Percentiles rank a stretch among this genome's conserved stretches.
phyloP scores from a whole-genome alignment of 2,113 vertebrate genomes.

The Fulica atra region DNA sequence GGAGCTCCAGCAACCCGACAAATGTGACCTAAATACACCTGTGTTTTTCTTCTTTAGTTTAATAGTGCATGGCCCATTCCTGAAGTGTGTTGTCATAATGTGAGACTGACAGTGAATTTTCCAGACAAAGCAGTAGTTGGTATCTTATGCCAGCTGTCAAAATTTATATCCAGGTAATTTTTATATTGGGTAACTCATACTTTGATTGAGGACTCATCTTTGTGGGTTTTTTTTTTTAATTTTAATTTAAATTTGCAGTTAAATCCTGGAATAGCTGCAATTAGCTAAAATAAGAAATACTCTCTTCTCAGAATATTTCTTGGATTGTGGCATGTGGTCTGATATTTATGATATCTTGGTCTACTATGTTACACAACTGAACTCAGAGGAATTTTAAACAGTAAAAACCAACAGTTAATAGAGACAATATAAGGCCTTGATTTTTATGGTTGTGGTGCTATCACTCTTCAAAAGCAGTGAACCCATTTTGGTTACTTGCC shows the following conservation, averaged over 20 bases:
- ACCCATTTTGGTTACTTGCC: not conserved
- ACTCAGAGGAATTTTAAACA: not conserved
- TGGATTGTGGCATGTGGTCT: not conserved
- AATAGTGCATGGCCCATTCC: not conserved
- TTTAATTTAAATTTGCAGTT: not conserved
- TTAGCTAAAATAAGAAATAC: not conserved
- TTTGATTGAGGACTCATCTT: not conserved
- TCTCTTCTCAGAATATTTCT: not conserved
- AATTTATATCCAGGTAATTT: not conserved
- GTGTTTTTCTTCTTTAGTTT: not conserved
- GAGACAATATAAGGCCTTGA: not conserved
- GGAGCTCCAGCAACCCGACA: not conserved
- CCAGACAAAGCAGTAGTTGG: not conserved
- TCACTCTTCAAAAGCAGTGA: not conserved
- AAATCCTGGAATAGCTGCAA: not conserved
- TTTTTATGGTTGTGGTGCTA: not conserved
- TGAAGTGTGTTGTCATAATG: not conserved
- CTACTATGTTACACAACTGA: not conserved
- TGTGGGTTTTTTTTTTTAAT: not conserved
- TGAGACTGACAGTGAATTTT: not conserved
- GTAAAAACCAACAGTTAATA: not conserved
- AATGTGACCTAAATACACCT: not conserved
- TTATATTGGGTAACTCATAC: not conserved
- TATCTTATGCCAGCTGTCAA: not conserved
- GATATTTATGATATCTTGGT: not conserved